Evolutionary conservation across 2,797 vertebrate species (phyloP).

Genomic region (Buceros bicornis): DNA sequence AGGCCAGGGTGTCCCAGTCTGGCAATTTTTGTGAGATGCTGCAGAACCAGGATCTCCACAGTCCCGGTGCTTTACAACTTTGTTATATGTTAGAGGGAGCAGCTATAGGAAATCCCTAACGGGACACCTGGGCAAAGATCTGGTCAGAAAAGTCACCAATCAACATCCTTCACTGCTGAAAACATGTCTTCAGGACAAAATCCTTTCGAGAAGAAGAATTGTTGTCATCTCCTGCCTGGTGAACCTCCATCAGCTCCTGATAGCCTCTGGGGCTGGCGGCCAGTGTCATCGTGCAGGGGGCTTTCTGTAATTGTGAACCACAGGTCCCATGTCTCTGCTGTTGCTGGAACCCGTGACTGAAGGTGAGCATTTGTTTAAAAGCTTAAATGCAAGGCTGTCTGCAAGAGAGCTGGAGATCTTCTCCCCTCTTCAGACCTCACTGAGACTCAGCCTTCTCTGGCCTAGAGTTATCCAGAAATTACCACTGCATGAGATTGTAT

Average conservation of each 20-base stretch:
- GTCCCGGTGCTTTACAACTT: background rate
- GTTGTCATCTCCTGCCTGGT: background rate
- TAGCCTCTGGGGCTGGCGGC: background rate
- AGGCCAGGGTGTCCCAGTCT: background rate
- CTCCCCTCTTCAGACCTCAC: background rate
- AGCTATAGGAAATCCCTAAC: background rate
- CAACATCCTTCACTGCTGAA: background rate
- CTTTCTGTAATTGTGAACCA: background rate
- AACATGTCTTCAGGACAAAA: background rate
- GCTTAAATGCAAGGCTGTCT: background rate
- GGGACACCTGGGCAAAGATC: background rate
- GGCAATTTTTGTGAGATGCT: background rate
- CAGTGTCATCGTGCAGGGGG: accelerated
- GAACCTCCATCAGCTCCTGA: background rate
- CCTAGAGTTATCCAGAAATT: background rate
- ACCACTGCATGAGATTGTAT: background rate
- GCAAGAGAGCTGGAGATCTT: background rate
- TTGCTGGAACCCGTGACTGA: background rate
- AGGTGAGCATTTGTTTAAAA: background rate
- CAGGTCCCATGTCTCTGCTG: background rate
- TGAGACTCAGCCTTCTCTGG: background rate
- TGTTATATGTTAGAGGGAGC: background rate
- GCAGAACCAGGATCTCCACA: background rate
- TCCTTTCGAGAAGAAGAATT: background rate
- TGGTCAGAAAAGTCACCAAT: background rate